Conservation (phyloP, 2,888 invertebrate genomes). For the Uropetala carovei region DNA sequence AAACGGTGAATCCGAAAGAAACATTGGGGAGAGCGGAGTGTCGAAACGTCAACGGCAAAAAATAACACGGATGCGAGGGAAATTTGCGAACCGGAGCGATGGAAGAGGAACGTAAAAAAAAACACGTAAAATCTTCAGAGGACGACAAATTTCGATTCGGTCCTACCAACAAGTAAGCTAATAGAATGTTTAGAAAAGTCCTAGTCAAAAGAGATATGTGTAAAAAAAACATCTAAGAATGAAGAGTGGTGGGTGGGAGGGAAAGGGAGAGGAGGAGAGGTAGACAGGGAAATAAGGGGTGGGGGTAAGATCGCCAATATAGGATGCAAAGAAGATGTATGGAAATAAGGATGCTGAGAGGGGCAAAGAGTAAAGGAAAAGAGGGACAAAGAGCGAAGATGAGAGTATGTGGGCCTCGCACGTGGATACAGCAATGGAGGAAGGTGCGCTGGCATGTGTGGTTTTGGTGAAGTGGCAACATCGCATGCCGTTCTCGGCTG, state of each 20-base stretch:
- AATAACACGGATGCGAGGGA: neutral
- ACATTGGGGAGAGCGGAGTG: neutral
- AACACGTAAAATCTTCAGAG: too few species aligned
- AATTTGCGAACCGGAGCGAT: too few species aligned
- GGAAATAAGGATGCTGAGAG: neutral
- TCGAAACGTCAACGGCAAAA: neutral
- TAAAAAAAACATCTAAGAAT: neutral
- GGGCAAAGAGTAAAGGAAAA: neutral
- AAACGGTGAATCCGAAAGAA: neutral
- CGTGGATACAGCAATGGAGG: conserved; percentile 39
- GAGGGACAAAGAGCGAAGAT: neutral
- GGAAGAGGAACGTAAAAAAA: too few species aligned
- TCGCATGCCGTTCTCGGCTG: conserved; percentile 25
- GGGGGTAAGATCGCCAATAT: neutral
- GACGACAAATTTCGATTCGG: too few species aligned
- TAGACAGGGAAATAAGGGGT: neutral
- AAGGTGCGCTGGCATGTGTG: conserved; percentile 53
- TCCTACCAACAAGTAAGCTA: too few species aligned
- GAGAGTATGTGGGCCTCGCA: neutral
- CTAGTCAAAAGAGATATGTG: neutral
- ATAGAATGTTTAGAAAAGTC: too few species aligned
- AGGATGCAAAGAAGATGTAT: neutral
- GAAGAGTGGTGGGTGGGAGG: neutral
- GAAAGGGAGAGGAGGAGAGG: neutral
- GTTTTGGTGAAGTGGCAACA: conserved; percentile 7